Evolutionary conservation across 1,140 invertebrate genomes (phyloP).

Genomic region (Sinonovacula constricta): DNA sequence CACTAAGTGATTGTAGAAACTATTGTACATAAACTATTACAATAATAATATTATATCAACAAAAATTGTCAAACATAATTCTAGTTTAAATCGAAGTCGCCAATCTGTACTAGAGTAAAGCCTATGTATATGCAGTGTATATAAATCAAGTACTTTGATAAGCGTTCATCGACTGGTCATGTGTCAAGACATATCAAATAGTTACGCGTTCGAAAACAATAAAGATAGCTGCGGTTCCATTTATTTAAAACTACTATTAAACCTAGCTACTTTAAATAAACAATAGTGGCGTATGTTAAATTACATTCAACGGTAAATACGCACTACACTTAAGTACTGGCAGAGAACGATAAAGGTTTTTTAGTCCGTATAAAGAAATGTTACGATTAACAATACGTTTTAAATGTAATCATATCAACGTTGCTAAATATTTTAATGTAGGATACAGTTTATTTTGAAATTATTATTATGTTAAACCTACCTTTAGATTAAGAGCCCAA

Average conservation of each 20-base stretch:
- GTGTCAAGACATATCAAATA: slow-evolving; percentile 1
- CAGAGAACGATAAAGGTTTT: too few relatives aligned
- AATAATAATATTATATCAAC: background rate
- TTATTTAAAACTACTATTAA: background rate
- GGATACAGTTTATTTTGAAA: too few relatives aligned
- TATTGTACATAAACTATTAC: background rate
- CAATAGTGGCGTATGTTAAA: background rate
- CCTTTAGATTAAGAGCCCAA: too few relatives aligned
- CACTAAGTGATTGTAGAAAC: too few relatives aligned
- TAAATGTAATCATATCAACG: too few relatives aligned
- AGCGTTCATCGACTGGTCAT: slow-evolving; percentile 13
- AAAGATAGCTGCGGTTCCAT: background rate
- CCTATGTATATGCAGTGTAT: background rate
- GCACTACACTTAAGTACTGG: too few relatives aligned
- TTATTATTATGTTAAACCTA: too few relatives aligned
- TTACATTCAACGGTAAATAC: too few relatives aligned
- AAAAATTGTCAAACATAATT: background rate
- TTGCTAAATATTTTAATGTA: too few relatives aligned
- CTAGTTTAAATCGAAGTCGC: background rate
- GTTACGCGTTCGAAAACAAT: background rate
- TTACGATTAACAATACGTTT: too few relatives aligned
- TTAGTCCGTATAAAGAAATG: too few relatives aligned
- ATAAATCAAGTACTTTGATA: background rate
- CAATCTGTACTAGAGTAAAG: background rate
- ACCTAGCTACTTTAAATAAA: background rate